Evolutionary conservation across 2,888 invertebrate species (phyloP), one percentile per base, ranked within the genome.

Genomic region (Strigamia crassipes): DNA sequence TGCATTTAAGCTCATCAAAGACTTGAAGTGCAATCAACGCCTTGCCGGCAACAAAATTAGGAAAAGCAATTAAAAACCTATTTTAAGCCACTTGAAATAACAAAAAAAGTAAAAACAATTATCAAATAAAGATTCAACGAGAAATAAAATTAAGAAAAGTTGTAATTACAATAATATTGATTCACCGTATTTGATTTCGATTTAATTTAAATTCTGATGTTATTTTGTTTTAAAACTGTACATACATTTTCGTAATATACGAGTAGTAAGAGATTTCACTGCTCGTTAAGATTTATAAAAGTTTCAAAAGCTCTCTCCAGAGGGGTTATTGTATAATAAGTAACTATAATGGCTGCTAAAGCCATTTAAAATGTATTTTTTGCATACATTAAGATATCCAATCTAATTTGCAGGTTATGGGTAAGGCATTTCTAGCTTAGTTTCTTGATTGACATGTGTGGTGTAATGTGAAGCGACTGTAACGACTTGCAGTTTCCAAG

Each of bases 401-500:
- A 56, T 56, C 56, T 18, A 56, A 56, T 18, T n/a, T 56, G 21
- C n/a, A 18, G 56, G 6, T 56, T 56, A 56, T 21, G n/a, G n/a
- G 56, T 56, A 56, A 5, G 56, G n/a, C 56, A 56, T 56, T 56
- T 21, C 56, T 18, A 56, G 15, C 56, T 56, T 18, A 56, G 56
- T 56, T 56, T 56, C 56, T 56, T 56, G 56, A 56, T 56, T 56
- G 56, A 56, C 56, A 21, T 56, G 56, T 56, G 56, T 56, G 56
- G 56, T 56, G 56, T 56, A 56, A 56, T 56, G 56, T 56, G 56
- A 56, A 56, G 56, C 56, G 56, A 56, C 56, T 56, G 56, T 56
- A 56, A 56, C 56, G 56, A 56, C 56, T 56, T 56, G 56, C 56
- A 56, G 56, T 56, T 56, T 56, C 56, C 56, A 56, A 56, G 56